phyloP scores from a whole-genome alignment of 2,797 vertebrate genomes.

The Sus cebifrons region DNA sequence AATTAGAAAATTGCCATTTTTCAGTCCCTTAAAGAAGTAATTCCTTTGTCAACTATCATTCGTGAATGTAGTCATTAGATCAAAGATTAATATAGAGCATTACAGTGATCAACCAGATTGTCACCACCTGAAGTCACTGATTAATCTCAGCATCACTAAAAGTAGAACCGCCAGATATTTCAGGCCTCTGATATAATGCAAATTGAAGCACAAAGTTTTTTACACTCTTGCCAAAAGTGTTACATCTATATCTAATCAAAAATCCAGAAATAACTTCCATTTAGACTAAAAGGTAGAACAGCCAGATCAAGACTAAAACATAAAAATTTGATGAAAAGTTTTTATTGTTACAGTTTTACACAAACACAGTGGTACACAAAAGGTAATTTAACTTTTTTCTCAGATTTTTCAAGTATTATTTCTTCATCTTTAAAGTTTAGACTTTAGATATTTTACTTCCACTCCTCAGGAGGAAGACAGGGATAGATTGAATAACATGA shows the following conservation, averaged over 20 bases:
- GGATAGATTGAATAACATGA: neutral
- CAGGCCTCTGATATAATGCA: neutral
- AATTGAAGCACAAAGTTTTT: neutral
- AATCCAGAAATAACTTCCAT: neutral
- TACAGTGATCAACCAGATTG: neutral
- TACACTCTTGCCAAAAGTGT: neutral
- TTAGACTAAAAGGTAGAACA: neutral
- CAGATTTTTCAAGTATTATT: neutral
- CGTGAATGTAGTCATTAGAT: neutral
- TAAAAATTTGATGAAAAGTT: neutral
- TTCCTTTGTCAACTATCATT: neutral
- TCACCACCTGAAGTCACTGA: neutral
- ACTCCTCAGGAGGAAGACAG: neutral
- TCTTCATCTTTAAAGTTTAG: neutral
- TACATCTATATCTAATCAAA: neutral
- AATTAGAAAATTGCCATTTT: conserved; percentile 15
- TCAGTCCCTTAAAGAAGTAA: neutral
- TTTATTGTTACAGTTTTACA: neutral
- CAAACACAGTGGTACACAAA: neutral
- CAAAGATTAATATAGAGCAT: neutral
- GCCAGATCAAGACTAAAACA: neutral
- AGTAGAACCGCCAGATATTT: neutral
- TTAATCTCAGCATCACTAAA: neutral
- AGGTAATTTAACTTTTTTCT: conserved; percentile 2
- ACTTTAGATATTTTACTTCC: neutral